A percentile compares a stretch with the other conserved stretches of the same genome.
These are phyloP conservation scores for Lepidocyrtoides sp. DNA, from an alignment of 2,888 invertebrate species.

Conservation along the genomic window DNA sequence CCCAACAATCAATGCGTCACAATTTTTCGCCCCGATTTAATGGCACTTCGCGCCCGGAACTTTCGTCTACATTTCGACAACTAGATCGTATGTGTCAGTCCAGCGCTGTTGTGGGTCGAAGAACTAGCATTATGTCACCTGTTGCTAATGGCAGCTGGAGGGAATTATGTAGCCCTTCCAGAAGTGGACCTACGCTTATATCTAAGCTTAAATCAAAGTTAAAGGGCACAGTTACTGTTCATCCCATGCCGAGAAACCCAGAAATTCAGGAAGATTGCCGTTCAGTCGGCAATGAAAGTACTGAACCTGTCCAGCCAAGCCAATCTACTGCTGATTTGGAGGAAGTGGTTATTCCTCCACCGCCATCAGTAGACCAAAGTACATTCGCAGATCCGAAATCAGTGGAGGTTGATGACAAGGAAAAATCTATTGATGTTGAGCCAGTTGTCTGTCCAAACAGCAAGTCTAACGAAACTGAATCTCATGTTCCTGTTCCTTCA, in stretches of 20 bases:
- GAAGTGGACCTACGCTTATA: neutral
- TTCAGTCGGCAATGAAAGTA: too few species aligned
- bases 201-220: neutral
- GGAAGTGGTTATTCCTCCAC: too few species aligned
- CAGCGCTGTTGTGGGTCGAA: neutral
- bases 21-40: neutral
- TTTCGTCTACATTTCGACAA: conserved; percentile 8
- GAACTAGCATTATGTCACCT: neutral
- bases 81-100: neutral
- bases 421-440: too few species aligned
- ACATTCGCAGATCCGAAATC: too few species aligned
- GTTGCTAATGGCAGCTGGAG: neutral
- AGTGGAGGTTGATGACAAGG: too few species aligned
- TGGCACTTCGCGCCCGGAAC: neutral
- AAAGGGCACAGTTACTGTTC: conserved; percentile 1
- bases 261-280: neutral
- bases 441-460: too few species aligned
- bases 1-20: neutral
- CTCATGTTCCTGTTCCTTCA: too few species aligned
- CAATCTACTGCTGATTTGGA: neutral
- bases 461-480: too few species aligned
- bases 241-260: neutral
- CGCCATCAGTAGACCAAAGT: too few species aligned
- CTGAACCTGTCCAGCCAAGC: too few species aligned
- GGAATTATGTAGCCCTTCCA: neutral